Evolutionary conservation across 37 sponge, comb jelly and placozoan genomes (phyloP), one percentile per base, ranked within the genome.

Genomic region (Ephydatia muelleri): DNA sequence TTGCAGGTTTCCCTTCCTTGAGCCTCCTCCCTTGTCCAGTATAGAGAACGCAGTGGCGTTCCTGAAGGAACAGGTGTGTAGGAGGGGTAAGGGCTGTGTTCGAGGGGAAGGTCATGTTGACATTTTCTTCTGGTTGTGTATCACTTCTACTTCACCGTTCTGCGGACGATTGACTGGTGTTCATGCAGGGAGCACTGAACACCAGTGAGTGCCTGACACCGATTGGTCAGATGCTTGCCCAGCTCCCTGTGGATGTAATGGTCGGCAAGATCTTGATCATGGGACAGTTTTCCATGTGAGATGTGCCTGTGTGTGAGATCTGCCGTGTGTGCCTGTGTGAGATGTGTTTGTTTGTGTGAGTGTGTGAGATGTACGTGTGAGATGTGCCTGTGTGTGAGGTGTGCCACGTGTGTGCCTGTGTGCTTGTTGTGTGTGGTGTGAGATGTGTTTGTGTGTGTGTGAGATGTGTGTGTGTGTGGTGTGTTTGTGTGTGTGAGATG

Each of bases 211-310:
- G 39, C 28, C 82, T 97, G 47, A 91, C 95, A 77, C 70, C 90
- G 25, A 91, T 95, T 77, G 98, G 98, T 65, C 84, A 81, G 67
- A 95, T 97, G 89, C 67, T 97, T 38, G 91, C 98, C 3, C 76
- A 95, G 73, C 92, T 97, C 26, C 98, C 98, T 19, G 98, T 97
- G 38, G 98, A 97, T 37, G 91, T 94, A 37, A 90, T 93, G 9
- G 86, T 97, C 26, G 98, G 98, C 22, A 97, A 97, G 83, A 92
- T 95, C 83, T 83, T 97, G 35, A 89, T 95, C 73, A 95, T 95
- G 96, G 91, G 3, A 90, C 96, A 8, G 29, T 95, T 5, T 95
- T 95, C 72, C 83, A 95, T 67, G 96, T 95, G 35, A 80, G 82
- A 22, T 9, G 57, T 8, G 14, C 6, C 4, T 3, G 6, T 8